Percentiles rank a stretch among this genome's conserved stretches.
Evolutionary conservation across 2,797 vertebrate species (phyloP).

Genomic region (Phalloptychus januarius): DNA sequence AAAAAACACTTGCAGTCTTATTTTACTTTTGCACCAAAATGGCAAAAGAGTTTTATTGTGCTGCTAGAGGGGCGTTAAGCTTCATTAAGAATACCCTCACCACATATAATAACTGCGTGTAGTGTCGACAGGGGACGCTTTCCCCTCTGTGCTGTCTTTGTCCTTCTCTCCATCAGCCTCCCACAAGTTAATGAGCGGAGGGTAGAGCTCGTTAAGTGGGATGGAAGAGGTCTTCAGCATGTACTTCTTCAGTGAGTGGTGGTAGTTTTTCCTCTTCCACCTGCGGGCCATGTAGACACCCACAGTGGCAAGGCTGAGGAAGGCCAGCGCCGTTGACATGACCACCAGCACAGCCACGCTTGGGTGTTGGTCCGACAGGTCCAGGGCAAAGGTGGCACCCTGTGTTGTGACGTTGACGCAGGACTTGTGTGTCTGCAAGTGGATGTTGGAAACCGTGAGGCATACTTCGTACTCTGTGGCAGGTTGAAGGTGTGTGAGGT

Average conservation of each 20-base stretch:
- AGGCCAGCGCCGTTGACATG: conserved; percentile 92
- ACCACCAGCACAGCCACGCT: conserved; percentile 91
- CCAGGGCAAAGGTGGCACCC: conserved; percentile 86
- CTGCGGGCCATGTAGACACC: conserved; percentile 88
- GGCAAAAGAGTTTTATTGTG: conserved; percentile 91
- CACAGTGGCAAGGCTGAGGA: conserved; percentile 91
- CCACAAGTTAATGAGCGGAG: conserved; percentile 98
- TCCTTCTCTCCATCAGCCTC: conserved; percentile 96
- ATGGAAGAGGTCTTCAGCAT: conserved; percentile 99
- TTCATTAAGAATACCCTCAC: conserved; percentile 85
- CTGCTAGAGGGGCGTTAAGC: conserved; percentile 79
- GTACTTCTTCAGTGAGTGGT: conserved; percentile 98
- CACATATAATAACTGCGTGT: conserved; percentile 99
- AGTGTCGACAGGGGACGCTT: conserved; percentile 94
- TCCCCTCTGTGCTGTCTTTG: conserved; percentile 91
- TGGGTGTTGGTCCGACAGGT: conserved; percentile 90
- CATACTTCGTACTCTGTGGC: conserved; percentile 96
- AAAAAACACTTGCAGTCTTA: conserved; percentile 81
- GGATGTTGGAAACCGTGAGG: conserved; percentile 92
- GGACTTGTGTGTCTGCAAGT: conserved; percentile 93
- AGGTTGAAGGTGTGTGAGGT: conserved; percentile 95
- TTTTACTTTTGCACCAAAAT: conserved; percentile 91
- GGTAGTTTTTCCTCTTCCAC: conserved; percentile 97
- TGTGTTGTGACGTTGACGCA: conserved; percentile 97
- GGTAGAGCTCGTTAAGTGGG: conserved; percentile 97